Base-by-base conservation (phyloP, 2,888 invertebrate genomes). In the Caenorhabditis becei region DNA sequence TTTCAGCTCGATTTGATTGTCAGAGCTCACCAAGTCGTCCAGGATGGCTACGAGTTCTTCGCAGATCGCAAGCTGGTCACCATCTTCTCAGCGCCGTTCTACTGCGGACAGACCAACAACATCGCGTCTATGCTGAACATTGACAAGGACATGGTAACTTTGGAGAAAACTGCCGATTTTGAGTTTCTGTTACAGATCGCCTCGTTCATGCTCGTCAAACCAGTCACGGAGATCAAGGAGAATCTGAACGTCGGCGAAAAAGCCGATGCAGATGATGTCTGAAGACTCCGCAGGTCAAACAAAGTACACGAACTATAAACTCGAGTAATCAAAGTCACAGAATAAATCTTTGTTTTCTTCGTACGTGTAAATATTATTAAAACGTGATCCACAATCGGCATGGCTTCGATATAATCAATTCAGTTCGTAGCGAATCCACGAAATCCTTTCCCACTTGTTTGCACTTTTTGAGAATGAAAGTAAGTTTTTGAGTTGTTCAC, bases 1-100 rank as follows among this genome's bases (percentile, higher is more conserved):
- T 84, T 88, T 70, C 72, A 80, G 10, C 65, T 90, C n/a, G 89
- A 89, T 47, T 70, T 90, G 20, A 84, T 90, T 44, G 88, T 88
- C 10, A 75, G 90, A 8, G 90, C 88, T 1, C 90, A 90, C 83
- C 90, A 90, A 69, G 85, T 87, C n/a, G 87, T 87, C 14, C 83
- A 84, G 35, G 88, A 88, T 93, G 98, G 98, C 10, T 98, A 98
- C 92, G 97, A 98, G 70, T 92, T 93, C 88, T 93, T 93, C 93
- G 97, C 97, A 79, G 97, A 99, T 92, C 93, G 75, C 14, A 69
- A 74, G n/a, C 62, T 88, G 28, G 87, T 87, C 49, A 85, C 87
- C 3, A 83, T 87, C 18, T 87, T 87, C 75, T 87, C 87, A 18
- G 87, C 96, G 81, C 96, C 96, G 69, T 85, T 96, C 92, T 97